These are phyloP conservation scores for Gorsachius goisagi DNA, from an alignment of 2,113 vertebrate genomes.

Conservation along the genomic window DNA sequence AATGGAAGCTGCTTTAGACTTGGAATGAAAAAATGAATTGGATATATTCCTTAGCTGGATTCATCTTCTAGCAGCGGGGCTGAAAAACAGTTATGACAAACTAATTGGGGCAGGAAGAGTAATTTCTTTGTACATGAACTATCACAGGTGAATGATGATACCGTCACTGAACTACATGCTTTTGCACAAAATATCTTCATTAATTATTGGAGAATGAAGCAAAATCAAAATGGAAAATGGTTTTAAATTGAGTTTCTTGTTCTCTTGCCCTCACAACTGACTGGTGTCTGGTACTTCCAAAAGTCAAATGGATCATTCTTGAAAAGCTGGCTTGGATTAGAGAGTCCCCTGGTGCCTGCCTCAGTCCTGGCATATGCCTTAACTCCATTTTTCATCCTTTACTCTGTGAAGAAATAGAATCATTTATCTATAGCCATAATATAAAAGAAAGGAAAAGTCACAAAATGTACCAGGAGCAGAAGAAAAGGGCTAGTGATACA, in stretches of 20 bases:
- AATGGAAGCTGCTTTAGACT: not conserved
- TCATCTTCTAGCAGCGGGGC: not conserved
- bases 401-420: not conserved
- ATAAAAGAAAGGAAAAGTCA: not conserved
- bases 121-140: not conserved
- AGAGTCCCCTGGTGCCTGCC: not conserved
- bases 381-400: not conserved
- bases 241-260: not conserved
- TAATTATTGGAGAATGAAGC: not conserved
- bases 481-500: not conserved
- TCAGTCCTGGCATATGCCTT: not conserved
- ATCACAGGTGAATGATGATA: not conserved
- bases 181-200: not conserved
- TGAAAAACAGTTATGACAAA: not conserved
- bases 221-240: not conserved
- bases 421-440: not conserved
- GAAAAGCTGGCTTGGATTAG: not conserved
- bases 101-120: not conserved
- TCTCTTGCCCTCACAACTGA: not conserved
- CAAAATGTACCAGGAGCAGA: not conserved
- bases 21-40: not conserved
- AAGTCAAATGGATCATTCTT: not conserved
- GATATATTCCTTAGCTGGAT: not conserved
- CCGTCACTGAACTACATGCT: not conserved
- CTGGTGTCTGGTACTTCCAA: not conserved